Conservation (phyloP, 2,888 invertebrate genomes). For the Hipparchia semele region DNA sequence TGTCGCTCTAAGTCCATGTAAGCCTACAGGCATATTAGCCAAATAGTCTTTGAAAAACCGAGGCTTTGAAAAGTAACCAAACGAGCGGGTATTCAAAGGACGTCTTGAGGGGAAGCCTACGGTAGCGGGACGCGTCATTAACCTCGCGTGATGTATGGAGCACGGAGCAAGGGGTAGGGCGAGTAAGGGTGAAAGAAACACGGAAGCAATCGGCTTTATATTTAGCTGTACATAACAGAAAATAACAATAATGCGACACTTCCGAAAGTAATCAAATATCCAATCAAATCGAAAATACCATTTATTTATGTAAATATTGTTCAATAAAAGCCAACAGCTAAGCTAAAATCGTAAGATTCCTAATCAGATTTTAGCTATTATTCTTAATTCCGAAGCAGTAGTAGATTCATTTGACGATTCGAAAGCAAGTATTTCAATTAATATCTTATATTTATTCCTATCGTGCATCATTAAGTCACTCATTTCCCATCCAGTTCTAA, state of each 20-base stretch:
- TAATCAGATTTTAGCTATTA: too few relatives aligned
- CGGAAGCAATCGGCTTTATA: not conserved
- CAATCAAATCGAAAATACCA: too few relatives aligned
- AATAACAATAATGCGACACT: not conserved
- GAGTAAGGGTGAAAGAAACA: constrained; percentile 8
- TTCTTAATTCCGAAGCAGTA: too few relatives aligned
- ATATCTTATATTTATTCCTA: too few relatives aligned
- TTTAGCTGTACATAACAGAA: not conserved
- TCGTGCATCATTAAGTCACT: too few relatives aligned
- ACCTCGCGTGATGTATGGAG: constrained; percentile 25
- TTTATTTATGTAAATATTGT: too few relatives aligned
- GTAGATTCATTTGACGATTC: too few relatives aligned
- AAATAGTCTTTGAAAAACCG: constrained; percentile 28
- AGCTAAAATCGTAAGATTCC: too few relatives aligned
- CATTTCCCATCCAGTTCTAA: too few relatives aligned
- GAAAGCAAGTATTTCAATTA: too few relatives aligned
- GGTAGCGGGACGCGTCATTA: constrained; percentile 32
- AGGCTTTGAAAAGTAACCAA: constrained; percentile 30
- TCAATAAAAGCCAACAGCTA: too few relatives aligned
- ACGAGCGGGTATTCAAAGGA: constrained; percentile 32
- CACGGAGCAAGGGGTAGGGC: not conserved
- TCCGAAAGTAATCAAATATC: not conserved
- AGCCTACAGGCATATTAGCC: constrained; percentile 24
- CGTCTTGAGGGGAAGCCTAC: constrained; percentile 16
- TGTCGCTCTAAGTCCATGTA: not conserved